Conservation (phyloP, 2,888 invertebrate species). For the Auanema sp. region DNA sequence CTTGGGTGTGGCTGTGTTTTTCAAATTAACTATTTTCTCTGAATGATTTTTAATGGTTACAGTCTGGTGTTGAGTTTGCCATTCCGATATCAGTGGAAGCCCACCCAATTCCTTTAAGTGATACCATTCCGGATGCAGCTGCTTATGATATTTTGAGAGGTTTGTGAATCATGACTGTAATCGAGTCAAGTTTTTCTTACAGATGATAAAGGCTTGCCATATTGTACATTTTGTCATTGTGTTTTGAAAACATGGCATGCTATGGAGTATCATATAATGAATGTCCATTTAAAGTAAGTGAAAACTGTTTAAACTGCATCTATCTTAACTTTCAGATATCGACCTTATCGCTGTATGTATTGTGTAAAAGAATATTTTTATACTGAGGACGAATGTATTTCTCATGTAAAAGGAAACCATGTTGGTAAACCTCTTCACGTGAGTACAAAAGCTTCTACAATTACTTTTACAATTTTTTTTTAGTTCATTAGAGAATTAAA, state of each 20-base stretch:
- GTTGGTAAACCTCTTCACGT: conserved; percentile 19
- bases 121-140: conserved; percentile 25
- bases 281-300: conserved; percentile 33
- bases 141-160: conserved; percentile 37
- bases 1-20: background rate
- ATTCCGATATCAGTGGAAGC: conserved; percentile 38
- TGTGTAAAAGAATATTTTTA: conserved; percentile 36
- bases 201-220: conserved; percentile 29
- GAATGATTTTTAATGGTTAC: conserved; percentile 15
- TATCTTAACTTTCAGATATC: conserved; percentile 24
- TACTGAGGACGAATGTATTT: conserved; percentile 36
- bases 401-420: conserved; percentile 26
- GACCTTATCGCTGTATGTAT: conserved; percentile 32
- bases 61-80: conserved; percentile 38
- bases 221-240: conserved; percentile 30
- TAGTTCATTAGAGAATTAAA: conserved; percentile 20
- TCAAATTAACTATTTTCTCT: background rate
- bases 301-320: background rate
- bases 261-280: conserved; percentile 37
- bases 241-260: conserved; percentile 36
- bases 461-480: conserved; percentile 1
- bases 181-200: conserved; percentile 2
- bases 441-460: too few species aligned
- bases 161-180: conserved; percentile 11
- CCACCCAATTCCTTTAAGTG: conserved; percentile 31